Evolutionary conservation across 1,140 invertebrate species (phyloP).

Genomic region (Drosophila mauritiana): DNA sequence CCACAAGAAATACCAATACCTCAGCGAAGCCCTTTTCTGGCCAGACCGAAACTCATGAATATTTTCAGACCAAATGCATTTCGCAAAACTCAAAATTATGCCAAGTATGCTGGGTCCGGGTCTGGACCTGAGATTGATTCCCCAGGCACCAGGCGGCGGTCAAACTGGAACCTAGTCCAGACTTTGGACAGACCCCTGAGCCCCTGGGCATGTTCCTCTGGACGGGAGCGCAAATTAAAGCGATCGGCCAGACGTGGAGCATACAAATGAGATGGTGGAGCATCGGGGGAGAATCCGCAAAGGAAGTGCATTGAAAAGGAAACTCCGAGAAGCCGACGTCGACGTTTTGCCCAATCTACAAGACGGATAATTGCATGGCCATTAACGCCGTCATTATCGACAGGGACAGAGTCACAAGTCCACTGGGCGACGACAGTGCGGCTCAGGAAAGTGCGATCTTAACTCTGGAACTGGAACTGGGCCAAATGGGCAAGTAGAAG

Average conservation of each 20-base stretch:
- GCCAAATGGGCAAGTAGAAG: too few relatives aligned
- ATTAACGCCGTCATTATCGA: constrained; percentile 64
- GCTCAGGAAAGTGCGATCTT: not conserved
- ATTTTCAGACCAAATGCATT: constrained; percentile 32
- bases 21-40: constrained; percentile 36
- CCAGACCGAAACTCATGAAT: constrained; percentile 29
- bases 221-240: constrained; percentile 21
- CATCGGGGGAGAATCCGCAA: not conserved
- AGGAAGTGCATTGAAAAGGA: not conserved
- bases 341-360: constrained; percentile 10
- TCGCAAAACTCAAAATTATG: constrained; percentile 32
- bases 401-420: constrained; percentile 22
- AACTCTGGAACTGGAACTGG: not conserved
- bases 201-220: constrained; percentile 11
- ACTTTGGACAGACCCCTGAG: not conserved
- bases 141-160: not conserved
- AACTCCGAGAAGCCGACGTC: constrained; percentile 8
- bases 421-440: not conserved
- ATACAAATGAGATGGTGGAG: constrained; percentile 27
- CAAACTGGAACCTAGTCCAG: constrained; percentile 6
- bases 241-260: constrained; percentile 12
- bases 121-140: constrained; percentile 23
- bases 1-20: constrained; percentile 22
- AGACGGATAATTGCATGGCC: constrained; percentile 29
- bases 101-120: constrained; percentile 26